Percentiles rank a stretch among this genome's conserved stretches.
These are phyloP conservation scores for Montipora cactus DNA, from an alignment of 64 coral and sea anemone species.

Conservation along the genomic window DNA sequence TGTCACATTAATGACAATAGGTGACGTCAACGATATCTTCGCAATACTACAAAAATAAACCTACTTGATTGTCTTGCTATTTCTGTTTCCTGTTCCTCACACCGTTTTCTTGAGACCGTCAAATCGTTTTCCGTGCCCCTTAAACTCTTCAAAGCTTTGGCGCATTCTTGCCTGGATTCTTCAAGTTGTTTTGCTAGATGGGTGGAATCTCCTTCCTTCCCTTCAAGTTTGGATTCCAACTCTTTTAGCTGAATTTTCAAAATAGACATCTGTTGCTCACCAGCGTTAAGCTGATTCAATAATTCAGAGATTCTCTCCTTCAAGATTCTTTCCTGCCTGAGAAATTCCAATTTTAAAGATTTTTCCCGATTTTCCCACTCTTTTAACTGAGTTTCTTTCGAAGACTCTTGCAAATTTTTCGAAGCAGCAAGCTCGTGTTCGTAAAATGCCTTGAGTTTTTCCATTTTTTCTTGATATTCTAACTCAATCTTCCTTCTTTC, in stretches of 20 bases:
- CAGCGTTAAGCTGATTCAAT: slow-evolving; percentile 71
- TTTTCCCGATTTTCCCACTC: slow-evolving; percentile 80
- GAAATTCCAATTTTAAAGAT: slow-evolving; percentile 68
- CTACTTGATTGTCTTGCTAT: slow-evolving; percentile 87
- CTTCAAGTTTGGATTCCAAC: slow-evolving; percentile 48
- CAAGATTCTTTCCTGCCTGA: slow-evolving; percentile 80
- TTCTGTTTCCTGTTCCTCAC: slow-evolving; percentile 76
- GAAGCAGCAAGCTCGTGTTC: slow-evolving; percentile 89
- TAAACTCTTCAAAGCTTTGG: slow-evolving; percentile 69
- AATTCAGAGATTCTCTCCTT: slow-evolving; percentile 94
- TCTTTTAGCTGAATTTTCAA: slow-evolving; percentile 68
- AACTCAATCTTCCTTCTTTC: slow-evolving; percentile 78
- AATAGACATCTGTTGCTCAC: slow-evolving; percentile 74
- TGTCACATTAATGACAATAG: too few relatives aligned
- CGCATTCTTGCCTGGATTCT: slow-evolving; percentile 54
- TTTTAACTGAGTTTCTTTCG: slow-evolving; percentile 61
- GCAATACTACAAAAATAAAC: neutral
- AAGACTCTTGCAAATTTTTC: slow-evolving; percentile 41
- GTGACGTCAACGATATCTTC: too few relatives aligned
- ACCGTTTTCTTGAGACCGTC: slow-evolving; percentile 71
- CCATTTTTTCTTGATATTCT: slow-evolving; percentile 89
- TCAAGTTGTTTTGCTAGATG: slow-evolving; percentile 65
- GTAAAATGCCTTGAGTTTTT: slow-evolving; percentile 92
- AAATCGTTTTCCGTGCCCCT: slow-evolving; percentile 78
- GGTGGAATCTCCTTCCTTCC: slow-evolving; percentile 43